phyloP scores from a whole-genome alignment of 1,140 invertebrate species.

The Mylabris phalerata region DNA sequence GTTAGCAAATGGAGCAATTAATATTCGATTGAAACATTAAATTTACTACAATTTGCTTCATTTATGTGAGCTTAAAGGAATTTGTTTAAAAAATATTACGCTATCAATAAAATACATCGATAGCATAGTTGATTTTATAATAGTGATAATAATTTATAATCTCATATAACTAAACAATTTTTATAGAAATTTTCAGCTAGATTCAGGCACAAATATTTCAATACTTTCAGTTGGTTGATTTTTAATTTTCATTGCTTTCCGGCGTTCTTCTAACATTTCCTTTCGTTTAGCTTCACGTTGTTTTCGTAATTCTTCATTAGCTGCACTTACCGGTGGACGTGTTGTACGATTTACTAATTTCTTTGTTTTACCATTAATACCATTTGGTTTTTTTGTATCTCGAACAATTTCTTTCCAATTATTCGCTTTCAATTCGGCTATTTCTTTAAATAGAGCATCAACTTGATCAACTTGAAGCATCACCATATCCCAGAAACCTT shows the following conservation, averaged over 20 bases:
- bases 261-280: constrained; percentile 69
- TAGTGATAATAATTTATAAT: too few species aligned
- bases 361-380: constrained; percentile 33
- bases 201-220: constrained; percentile 56
- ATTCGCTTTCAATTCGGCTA: constrained; percentile 61
- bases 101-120: too few species aligned
- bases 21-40: too few species aligned
- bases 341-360: constrained; percentile 44
- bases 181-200: constrained; percentile 34
- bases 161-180: too few species aligned
- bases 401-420: constrained; percentile 53
- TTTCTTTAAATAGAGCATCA: constrained; percentile 69
- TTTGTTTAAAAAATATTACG: too few species aligned
- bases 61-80: too few species aligned
- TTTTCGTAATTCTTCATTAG: constrained; percentile 48
- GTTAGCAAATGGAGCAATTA: too few species aligned
- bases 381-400: constrained; percentile 36
- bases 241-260: constrained; percentile 57
- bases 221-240: constrained; percentile 43
- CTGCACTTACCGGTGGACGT: constrained; percentile 39
- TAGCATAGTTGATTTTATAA: too few species aligned
- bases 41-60: too few species aligned
- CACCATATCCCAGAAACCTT: constrained; percentile 97
- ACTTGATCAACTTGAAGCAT: constrained; percentile 80
- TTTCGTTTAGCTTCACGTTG: constrained; percentile 72